Base-by-base conservation (phyloP, 2,888 invertebrate species). In the Drosophila algonquin region DNA sequence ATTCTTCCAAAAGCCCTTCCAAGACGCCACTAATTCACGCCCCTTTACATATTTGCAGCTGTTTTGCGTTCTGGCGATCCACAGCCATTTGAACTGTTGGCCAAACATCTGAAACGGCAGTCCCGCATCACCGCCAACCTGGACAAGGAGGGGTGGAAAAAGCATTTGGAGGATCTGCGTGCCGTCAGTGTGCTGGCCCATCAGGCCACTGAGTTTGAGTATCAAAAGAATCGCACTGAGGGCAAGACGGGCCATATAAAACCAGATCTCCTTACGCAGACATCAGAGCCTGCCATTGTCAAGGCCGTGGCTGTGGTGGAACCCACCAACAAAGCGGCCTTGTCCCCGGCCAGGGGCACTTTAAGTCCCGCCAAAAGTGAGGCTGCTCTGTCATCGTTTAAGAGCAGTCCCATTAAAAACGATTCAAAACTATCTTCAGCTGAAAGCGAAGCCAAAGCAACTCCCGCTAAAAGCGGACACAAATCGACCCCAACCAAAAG, bases 31-130 rank as follows among this genome's bases (percentile, higher is more conserved):
- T 65, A 54, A 83, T 54, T 0, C 8, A 9, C 14, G 12, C 7
- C 14, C 47, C 14, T 8, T 12, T 47, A 30, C 2, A 6, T n/a
- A 12, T 27, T 76, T 67, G 2, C 64, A 95, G 95, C 95, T 87
- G 93, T 95, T 24, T 93, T 93, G 51, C 92, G 94, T 44, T 93
- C 93, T 73, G 95, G 95, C 27, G 91, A 92, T 32, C 94, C 95
- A 0, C 94, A 93, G 88, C 92, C 93, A 76, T 94, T 91, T 82
- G 93, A 93, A 85, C 91, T 91, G 80, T 92, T 92, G 77, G 91
- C 90, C 79, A 93, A 91, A 90, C 93, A 92, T 83, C 91, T 82
- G 69, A 90, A 81, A 78, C 93, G 89, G 73, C 93, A 88, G 77
- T 90, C 89, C 59, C 91, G 83, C 16, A 91, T 78, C 88, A 89